These are phyloP conservation scores for Arrhopalites spinosus DNA, from an alignment of 2,888 invertebrate genomes.

Conservation along the genomic window DNA sequence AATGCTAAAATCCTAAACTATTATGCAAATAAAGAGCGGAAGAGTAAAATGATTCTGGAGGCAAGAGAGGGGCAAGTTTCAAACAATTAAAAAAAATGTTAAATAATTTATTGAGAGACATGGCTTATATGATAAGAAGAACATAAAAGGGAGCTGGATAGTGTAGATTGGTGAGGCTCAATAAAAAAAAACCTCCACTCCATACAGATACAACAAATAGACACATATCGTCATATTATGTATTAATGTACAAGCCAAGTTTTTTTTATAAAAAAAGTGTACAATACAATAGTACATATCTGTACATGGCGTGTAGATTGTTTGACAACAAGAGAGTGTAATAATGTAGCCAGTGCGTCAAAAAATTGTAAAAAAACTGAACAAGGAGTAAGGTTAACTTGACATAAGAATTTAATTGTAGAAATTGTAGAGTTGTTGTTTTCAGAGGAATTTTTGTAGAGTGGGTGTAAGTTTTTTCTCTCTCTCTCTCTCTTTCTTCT, in stretches of 20 bases:
- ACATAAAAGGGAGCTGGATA: not conserved
- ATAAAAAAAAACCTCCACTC: no score
- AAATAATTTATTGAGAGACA: no score
- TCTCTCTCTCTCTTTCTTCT: not conserved
- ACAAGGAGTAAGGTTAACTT: not conserved
- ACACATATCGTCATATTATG: not conserved
- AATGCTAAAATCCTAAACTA: no score
- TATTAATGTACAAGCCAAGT: not conserved
- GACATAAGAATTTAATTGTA: slow-evolving; percentile 30
- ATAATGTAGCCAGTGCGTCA: not conserved
- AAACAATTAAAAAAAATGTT: no score
- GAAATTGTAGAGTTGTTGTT: not conserved
- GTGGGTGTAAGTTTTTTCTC: slow-evolving; percentile 2
- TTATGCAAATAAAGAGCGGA: no score
- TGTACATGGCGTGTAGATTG: not conserved
- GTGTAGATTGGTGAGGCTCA: slow-evolving; percentile 4
- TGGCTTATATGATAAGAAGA: no score
- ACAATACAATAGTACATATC: no score
- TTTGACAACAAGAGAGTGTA: not conserved
- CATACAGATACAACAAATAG: not conserved
- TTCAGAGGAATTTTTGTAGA: slow-evolving; percentile 14
- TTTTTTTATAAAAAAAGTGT: no score
- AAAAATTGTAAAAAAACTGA: no score
- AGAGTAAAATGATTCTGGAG: no score
- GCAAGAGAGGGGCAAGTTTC: no score